Conservation (phyloP, 2,113 vertebrate genomes). For the Antidorcas marsupialis region DNA sequence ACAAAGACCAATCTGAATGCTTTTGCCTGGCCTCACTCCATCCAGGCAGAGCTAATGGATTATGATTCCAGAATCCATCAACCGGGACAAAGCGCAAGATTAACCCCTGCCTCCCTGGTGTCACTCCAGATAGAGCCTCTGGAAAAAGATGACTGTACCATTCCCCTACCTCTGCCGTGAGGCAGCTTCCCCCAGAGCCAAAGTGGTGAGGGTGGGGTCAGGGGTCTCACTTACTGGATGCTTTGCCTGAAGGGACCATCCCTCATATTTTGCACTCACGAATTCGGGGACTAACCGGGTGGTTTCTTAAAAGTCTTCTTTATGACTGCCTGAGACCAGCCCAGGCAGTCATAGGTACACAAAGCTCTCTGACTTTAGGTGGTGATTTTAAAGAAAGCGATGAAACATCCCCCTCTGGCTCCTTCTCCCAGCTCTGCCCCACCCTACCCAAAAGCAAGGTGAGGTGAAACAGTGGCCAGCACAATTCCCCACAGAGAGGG, state of each 20-base stretch:
- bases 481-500: conserved; percentile 41
- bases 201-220: background rate
- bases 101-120: conserved; percentile 59
- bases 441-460: background rate
- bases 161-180: background rate
- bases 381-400: conserved; percentile 14
- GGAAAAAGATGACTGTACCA: background rate
- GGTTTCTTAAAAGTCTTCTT: conserved; percentile 1
- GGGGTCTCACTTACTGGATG: background rate
- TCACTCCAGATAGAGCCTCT: background rate
- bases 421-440: background rate
- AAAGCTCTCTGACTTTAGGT: conserved; percentile 4
- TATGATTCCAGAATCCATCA: conserved; percentile 70
- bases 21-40: conserved; percentile 59
- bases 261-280: background rate
- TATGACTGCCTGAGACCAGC: background rate
- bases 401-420: background rate
- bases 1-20: conserved; percentile 64
- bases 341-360: background rate
- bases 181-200: background rate
- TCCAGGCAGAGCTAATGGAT: conserved; percentile 70
- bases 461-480: background rate
- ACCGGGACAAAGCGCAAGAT: conserved; percentile 51
- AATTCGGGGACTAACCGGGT: background rate
- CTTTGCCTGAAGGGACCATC: background rate